Evolutionary conservation across 2,888 invertebrate genomes (phyloP), one percentile per base, ranked within the genome.

Genomic region (Synergus laeviventris): DNA sequence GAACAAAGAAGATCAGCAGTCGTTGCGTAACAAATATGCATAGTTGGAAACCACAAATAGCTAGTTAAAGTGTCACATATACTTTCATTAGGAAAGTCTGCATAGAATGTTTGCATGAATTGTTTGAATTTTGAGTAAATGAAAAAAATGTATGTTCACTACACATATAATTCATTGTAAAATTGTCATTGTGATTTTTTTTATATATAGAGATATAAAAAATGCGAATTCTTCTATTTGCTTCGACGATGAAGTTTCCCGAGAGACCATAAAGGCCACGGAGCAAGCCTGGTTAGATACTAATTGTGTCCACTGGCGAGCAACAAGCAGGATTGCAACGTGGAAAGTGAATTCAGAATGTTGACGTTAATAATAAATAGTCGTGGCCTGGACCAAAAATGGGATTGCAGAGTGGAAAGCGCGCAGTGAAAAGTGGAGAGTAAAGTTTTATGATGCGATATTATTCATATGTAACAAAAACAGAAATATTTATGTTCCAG

Each of bases 301-400:
- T 66, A 66, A 66, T 66, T 66, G 66, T 66, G 66, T 66, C 42
- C 45, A 66, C 66, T 66, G 66, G 42, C 42, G 42, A 66, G 45
- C 66, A 42, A 66, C 66, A 66, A 66, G 66, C 45, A 45, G 24
- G 66, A 66, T 66, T 66, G 66, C 66, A 66, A 66, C 66, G 66
- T 66, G 66, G 45, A 66, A 66, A 66, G 66, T 45, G 66, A 66
- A 66, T 66, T 66, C 45, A 66, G 66, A 66, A 66, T 66, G 66
- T 45, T 66, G 66, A 66, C 66, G 66, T 66, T 66, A 66, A 66
- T 66, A 66, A 66, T 66, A 66, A 66, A 66, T 66, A 66, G 66
- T 66, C 66, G 45, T 45, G 66, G 66, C 66, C 66, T 66, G 66
- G 31, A 66, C 66, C 66, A 66, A 66, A 66, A 66, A 66, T 66